Percentiles rank a stretch among this genome's conserved stretches.
Conservation (phyloP, 2,888 invertebrate genomes). For the Anticlea derivata region DNA sequence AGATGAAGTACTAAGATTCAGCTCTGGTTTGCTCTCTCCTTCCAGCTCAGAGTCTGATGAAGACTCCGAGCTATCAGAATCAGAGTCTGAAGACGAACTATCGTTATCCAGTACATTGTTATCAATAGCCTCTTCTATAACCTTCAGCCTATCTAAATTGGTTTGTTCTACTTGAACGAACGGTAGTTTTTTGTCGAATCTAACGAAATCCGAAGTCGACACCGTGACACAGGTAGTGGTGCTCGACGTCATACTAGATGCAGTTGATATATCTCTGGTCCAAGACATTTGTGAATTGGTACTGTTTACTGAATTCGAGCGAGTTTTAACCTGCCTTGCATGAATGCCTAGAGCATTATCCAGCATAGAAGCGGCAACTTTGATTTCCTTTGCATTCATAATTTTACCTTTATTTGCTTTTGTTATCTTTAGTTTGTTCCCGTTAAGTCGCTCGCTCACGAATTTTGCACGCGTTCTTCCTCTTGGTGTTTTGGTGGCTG, state of each 20-base stretch:
- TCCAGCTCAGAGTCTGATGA: not conserved
- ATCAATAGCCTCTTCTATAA: not conserved
- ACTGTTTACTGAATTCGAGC: conserved; percentile 48
- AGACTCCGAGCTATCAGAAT: conserved; percentile 7
- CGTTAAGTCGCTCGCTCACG: not conserved
- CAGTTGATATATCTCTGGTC: conserved; percentile 66
- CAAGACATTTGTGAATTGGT: conserved; percentile 57
- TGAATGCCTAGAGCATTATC: conserved; percentile 1
- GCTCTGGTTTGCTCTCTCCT: not conserved
- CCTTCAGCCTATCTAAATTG: not conserved
- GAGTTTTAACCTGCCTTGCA: not conserved
- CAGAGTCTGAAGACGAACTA: conserved; percentile 10
- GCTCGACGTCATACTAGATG: conserved; percentile 42
- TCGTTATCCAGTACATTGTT: not conserved
- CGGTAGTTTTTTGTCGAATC: conserved; percentile 63
- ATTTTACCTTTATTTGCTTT: conserved; percentile 1
- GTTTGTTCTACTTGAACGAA: conserved; percentile 46
- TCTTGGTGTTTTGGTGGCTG: not conserved
- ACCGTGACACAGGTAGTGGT: conserved; percentile 57
- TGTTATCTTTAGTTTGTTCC: not conserved
- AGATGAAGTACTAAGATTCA: conserved; percentile 26
- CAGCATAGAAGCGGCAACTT: conserved; percentile 17
- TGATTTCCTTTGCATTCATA: conserved; percentile 13
- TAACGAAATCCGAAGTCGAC: conserved; percentile 52
- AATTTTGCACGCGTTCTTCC: not conserved